Evolutionary conservation across 2,113 vertebrate species (phyloP), one percentile per base, ranked within the genome.

Genomic region (Microtus montanus): DNA sequence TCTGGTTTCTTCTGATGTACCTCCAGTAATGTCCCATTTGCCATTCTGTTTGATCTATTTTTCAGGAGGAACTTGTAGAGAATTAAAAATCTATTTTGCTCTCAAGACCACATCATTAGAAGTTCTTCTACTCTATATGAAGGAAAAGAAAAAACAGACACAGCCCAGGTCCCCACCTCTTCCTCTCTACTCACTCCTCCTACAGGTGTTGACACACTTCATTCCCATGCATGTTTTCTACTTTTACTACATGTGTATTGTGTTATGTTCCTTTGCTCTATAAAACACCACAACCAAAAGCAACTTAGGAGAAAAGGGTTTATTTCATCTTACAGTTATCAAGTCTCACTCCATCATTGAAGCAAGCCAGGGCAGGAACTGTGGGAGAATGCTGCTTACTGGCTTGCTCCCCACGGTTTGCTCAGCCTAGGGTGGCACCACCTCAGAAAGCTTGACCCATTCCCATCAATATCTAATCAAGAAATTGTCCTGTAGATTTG

Each of bases 61-160:
- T 96, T 90, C 89, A 96, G 89, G 64, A 96, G 10, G 64, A 91
- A 85, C 64, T 90, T 90, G 74, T 44, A 41, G 20, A 33, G 95
- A 71, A 79, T 73, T 90, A 64, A 93, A 93, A 92, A n/a, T 28
- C 1, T 80, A 22, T 19, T 41, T 92, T 92, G 49, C 24, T 88
- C 63, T 19, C 70, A 68, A 91, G 77, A 92, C 68, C 49, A 49
- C 26, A 52, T 90, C 49, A 54, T 5, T 80, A 74, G 52, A 93
- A 90, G 30, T 41, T 84, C 47, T 44, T 92, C 79, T 73, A 20
- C 30, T n/a, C 75, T 90, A 15, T 10, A 47, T 90, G 44, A 83
- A 95, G 54, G 38, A 70, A 63, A 54, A 80, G 49, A 49, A 49
- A 68, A 14, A 9, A 30, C 33, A 64, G 20, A 87, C 78, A 38